A percentile compares a stretch with the other conserved stretches of the same genome.
Conservation (phyloP, 2,888 invertebrate genomes). For the Chironomus tentans region DNA sequence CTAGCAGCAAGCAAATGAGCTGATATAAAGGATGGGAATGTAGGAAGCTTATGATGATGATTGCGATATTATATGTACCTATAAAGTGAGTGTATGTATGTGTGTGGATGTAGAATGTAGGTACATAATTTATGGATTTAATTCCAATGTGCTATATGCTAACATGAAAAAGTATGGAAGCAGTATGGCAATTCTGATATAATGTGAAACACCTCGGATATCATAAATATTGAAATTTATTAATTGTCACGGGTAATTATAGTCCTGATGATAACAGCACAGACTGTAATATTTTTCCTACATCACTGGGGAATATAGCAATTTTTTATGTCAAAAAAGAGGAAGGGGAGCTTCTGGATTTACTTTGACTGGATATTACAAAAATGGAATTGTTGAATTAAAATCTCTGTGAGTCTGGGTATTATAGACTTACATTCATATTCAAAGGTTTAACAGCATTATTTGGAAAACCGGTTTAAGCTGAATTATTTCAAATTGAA, state of each 20-base stretch:
- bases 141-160: background rate
- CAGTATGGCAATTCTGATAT: background rate
- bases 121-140: slow-evolving; percentile 13
- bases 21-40: no score
- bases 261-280: background rate
- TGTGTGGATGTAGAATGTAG: background rate
- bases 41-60: background rate
- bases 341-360: no score
- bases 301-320: background rate
- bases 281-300: background rate
- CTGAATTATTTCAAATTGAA: no score
- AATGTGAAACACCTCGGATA: background rate
- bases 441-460: no score
- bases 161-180: background rate
- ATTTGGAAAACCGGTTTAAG: no score
- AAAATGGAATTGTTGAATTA: no score
- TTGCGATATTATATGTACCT: background rate
- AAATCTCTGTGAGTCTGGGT: no score
- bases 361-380: no score
- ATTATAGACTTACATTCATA: no score
- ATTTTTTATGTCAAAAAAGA: background rate
- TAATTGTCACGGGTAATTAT: slow-evolving; percentile 12
- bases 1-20: background rate
- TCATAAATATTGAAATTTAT: slow-evolving; percentile 10
- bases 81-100: background rate